Evolutionary conservation across 2,113 vertebrate species (phyloP), one percentile per base, ranked within the genome.

Genomic region (Archocentrus centrarchus): DNA sequence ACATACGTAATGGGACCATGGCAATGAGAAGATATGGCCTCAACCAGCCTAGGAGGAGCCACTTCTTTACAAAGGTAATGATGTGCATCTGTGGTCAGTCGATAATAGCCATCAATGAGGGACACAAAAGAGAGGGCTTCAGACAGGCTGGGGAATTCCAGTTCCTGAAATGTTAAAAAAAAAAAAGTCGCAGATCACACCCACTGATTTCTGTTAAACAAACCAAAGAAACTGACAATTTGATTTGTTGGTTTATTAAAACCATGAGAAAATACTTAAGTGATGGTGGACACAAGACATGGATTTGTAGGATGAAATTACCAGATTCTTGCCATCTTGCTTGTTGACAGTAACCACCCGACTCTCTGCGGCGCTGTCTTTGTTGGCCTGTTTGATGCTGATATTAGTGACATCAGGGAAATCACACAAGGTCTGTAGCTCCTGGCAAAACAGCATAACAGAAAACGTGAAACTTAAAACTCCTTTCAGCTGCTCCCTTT

Each of bases 11-110:
- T 96, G 55, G 98, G 97, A 30, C 98, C 98, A 32, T 99, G 97
- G 91, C 98, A 99, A 85, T 97, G 97, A 91, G 96, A 97, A 57
- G 97, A 93, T 80, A 97, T 97, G 84, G 96, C 96, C 94, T 98
- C 97, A 93, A 99, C 95, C 3, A 99, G 96, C 86, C 96, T 94
- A 17, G 98, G 98, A 83, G 98, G 97, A n/a, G 96, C 98, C 80
- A 99, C 98, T 95, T 99, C 98, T 94, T 98, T 99, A 90, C 98
- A 99, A 88, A 99, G 97, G 91, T 97, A 99, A 95, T 99, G 98
- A 92, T 99, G 98, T 24, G 97, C 97, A 84, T 99, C 98, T 0
- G 97, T 96, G 6, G 97, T 99, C 75, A 99, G 95, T 89, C 98
- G 97, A 84, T 97, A 99, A 95, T 99, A 99, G 68, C 98, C 98